Base-by-base conservation (phyloP, 2,888 invertebrate species). In the Cyclophora albipunctata region DNA sequence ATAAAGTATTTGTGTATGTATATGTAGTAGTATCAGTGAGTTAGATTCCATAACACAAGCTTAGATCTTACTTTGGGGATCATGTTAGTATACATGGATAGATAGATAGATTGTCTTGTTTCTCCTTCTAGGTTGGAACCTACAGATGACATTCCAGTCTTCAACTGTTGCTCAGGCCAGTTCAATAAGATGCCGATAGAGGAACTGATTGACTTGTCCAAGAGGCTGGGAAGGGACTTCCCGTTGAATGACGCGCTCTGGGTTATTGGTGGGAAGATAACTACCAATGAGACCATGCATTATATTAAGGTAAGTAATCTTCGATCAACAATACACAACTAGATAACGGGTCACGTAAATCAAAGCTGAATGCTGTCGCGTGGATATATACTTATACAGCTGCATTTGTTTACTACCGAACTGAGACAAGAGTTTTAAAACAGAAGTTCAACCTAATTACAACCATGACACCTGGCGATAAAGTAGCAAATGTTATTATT, bases 131-230 rank as follows among this genome's bases (percentile, higher is more conserved):
- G 7, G 3, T n/a, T 42, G 6, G n/a, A 78, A 2, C 55, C 67
- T 3, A 62, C 73, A 2, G 78, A 84, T 5, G 81, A 88, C 43
- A 64, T 93, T 0, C 81, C 91, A 0, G 92, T 98, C 3, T 95
- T 96, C 81, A 97, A 98, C 76, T 94, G 94, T 67, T 93, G 96
- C 5, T 92, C 95, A 0, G 92, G 94, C 3, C 84, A 90, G 0
- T 78, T 94, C 2, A 93, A 94, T 63, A 91, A 91, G 0, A 85
- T 96, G 7, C 91, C 91, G 0, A 92, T 93, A 84, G 87, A 79
- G 0, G 88, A 93, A 48, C 71, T 97, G 34, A 87, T 92, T 0
- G 66, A 83, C 0, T 73, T 91, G 49, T 93, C 92, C 0, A 81
- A 90, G 48, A 69, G 82, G 1, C 66, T 91, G 0, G 84, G 90